Evolutionary conservation across 2,113 vertebrate genomes (phyloP), one percentile per base, ranked within the genome.

Genomic region (Muntiacus reevesi): DNA sequence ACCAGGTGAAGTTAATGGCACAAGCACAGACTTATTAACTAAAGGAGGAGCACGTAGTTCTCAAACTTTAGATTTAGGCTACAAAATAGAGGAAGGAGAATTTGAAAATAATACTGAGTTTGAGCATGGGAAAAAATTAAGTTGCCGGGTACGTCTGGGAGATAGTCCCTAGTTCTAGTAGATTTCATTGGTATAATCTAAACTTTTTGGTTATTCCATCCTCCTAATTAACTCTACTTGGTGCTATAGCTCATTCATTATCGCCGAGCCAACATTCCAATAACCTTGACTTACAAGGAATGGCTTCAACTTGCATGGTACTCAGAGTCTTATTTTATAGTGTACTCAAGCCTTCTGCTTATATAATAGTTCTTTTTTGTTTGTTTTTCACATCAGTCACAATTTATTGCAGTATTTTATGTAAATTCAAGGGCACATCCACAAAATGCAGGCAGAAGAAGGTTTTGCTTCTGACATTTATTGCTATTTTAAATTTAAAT

Each of bases 401-500:
- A 96, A 96, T 8, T 62, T 81, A 91, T 57, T 87, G 81, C 30
- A 60, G 62, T 50, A 79, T 19, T 50, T 92, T 88, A 74, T 67
- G 83, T 79, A 98, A 23, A 98, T 76, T 81, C 94, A 97, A 16
- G 93, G 89, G 50, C 36, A 92, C 93, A 97, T 85, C 4, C 84
- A 11, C 76, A 94, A 59, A 52, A 88, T 17, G 45, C 23, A 97
- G 36, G 40, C 47, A 10, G 90, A 76, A 89, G 94, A 86, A 64
- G 45, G 12, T n/a, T 95, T 97, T 91, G 96, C 43, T 90, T 78
- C 87, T 95, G 89, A 97, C 85, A 96, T 95, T 94, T 87, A 94
- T 45, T 95, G 78, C n/a, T 96, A 55, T 96, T 82, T 97, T 87
- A 96, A 98, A 96, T 92, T 83, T 85, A 92, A 79, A 91, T 71